Conservation (phyloP, 2,888 invertebrate genomes). For the Macrosoma leucophasiata region DNA sequence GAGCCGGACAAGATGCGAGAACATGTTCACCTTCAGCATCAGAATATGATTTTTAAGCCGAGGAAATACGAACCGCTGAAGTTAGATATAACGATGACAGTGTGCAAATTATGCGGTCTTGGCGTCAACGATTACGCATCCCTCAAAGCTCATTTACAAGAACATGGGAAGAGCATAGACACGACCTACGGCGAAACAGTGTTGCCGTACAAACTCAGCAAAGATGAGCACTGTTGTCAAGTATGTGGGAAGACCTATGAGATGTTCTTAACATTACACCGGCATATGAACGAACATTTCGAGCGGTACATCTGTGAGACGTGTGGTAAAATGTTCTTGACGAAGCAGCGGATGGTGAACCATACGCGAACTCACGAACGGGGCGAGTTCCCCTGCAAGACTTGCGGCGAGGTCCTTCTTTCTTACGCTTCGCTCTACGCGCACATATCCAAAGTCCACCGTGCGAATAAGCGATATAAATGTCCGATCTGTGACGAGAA, state of each 20-base stretch:
- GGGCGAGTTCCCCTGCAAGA: slow-evolving; percentile 56
- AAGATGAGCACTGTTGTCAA: slow-evolving; percentile 56
- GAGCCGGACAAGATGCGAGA: slow-evolving; percentile 60
- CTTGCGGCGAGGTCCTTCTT: slow-evolving; percentile 48
- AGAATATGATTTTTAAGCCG: slow-evolving; percentile 44
- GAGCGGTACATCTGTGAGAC: slow-evolving; percentile 65
- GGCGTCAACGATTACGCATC: slow-evolving; percentile 44
- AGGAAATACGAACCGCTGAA: slow-evolving; percentile 63
- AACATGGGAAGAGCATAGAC: slow-evolving; percentile 51
- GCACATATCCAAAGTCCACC: slow-evolving; percentile 56
- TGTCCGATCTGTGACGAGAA: slow-evolving; percentile 67
- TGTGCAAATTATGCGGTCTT: slow-evolving; percentile 50
- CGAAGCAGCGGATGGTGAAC: slow-evolving; percentile 58
- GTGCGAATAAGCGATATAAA: slow-evolving; percentile 59
- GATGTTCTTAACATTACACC: slow-evolving; percentile 61
- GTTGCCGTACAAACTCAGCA: slow-evolving; percentile 58
- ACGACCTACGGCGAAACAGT: slow-evolving; percentile 54
- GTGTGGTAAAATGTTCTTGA: slow-evolving; percentile 64
- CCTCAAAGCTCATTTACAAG: slow-evolving; percentile 48
- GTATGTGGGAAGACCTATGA: slow-evolving; percentile 63
- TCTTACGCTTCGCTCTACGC: slow-evolving; percentile 53
- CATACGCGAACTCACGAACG: slow-evolving; percentile 57
- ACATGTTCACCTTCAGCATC: slow-evolving; percentile 47
- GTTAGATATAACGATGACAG: slow-evolving; percentile 53
- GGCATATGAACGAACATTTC: slow-evolving; percentile 67